A percentile compares a stretch with the other conserved stretches of the same genome.
These are phyloP conservation scores for Cathartes aura DNA, from an alignment of 2,113 vertebrate genomes.

Conservation along the genomic window DNA sequence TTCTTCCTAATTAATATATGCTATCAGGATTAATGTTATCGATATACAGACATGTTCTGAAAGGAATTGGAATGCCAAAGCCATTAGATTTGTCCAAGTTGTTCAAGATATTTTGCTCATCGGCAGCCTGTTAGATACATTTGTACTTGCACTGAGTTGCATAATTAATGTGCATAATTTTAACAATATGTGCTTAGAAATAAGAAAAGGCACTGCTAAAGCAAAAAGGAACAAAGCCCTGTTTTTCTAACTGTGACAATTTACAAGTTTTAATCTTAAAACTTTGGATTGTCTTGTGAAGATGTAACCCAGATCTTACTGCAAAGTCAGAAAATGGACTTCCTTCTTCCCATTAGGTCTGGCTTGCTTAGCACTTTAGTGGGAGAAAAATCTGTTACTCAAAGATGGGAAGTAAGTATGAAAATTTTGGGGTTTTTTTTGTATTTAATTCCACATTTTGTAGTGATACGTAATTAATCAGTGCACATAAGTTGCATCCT, in stretches of 20 bases:
- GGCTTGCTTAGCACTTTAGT: constrained; percentile 97
- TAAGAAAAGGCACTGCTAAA: not conserved
- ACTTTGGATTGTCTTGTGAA: not conserved
- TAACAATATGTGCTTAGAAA: not conserved
- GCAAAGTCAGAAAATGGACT: not conserved
- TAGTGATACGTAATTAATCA: not conserved
- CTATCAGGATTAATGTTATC: accelerated
- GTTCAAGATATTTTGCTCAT: not conserved
- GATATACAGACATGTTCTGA: not conserved
- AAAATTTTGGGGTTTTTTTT: not conserved
- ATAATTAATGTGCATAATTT: not conserved
- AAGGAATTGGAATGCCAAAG: not conserved
- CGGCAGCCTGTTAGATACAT: not conserved
- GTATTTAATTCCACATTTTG: not conserved
- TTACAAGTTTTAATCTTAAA: not conserved
- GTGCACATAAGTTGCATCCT: not conserved
- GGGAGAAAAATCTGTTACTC: constrained; percentile 97
- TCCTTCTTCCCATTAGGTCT: constrained; percentile 79
- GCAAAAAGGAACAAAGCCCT: not conserved
- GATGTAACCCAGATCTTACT: not conserved
- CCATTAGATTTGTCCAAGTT: not conserved
- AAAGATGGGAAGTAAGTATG: constrained; percentile 94
- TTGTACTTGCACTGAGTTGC: not conserved
- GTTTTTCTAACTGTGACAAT: not conserved
- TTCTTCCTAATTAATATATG: not conserved